Percentiles rank a stretch among this genome's conserved stretches.
phyloP scores from a whole-genome alignment of 2,888 invertebrate species.

The Lordiphosa andalusiaca region DNA sequence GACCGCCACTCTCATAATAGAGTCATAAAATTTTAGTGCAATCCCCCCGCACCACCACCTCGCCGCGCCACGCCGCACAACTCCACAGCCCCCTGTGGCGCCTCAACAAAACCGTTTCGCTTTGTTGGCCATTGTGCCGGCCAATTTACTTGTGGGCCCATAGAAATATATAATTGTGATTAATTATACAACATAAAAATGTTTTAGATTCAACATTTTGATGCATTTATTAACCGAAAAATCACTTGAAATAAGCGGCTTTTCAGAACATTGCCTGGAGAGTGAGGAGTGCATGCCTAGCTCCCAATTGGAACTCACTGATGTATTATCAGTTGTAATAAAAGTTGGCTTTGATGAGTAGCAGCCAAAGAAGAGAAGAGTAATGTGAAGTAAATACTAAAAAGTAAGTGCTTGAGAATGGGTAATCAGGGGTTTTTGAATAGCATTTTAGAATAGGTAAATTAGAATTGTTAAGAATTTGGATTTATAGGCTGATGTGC shows the following conservation, averaged over 20 bases:
- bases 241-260: constrained; percentile 67
- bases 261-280: constrained; percentile 30
- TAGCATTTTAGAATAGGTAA: no score
- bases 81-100: constrained; percentile 59
- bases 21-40: constrained; percentile 74
- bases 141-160: constrained; percentile 59
- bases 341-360: constrained; percentile 21
- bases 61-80: constrained; percentile 9
- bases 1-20: constrained; percentile 72
- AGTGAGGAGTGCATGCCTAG: constrained; percentile 5
- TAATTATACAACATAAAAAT: constrained; percentile 74
- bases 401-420: no score
- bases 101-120: constrained; percentile 57
- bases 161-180: constrained; percentile 75
- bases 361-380: no score
- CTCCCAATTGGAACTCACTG: constrained; percentile 15
- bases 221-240: constrained; percentile 73
- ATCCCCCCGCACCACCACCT: constrained; percentile 8
- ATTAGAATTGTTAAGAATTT: no score
- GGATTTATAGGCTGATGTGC: no score
- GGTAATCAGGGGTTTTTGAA: no score
- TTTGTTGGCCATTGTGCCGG: constrained; percentile 71
- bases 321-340: constrained; percentile 64
- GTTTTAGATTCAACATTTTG: constrained; percentile 71
- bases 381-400: no score